Evolutionary conservation across 2,888 invertebrate species (phyloP), one percentile per base, ranked within the genome.

Genomic region (Habroteleia sp.): DNA sequence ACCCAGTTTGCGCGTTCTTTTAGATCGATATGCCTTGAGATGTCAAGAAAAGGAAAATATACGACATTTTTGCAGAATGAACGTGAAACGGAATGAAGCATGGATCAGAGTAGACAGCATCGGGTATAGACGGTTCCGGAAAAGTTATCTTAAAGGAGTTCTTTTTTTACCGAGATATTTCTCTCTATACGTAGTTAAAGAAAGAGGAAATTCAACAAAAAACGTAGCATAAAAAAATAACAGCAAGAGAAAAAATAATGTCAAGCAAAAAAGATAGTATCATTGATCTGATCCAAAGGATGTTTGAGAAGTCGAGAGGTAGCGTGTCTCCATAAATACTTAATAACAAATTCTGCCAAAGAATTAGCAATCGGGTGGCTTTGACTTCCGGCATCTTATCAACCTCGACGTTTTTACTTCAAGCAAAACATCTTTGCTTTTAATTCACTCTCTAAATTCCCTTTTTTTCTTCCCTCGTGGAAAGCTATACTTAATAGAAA

Each of bases 41-140:
- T 54, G 42, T 52, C 41, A 72, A 46, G 65, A 46, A 44, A 71
- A 72, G 58, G 68, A 74, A 54, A 72, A 77, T 80, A 77, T 81
- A 78, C 77, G 63, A 56, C 56, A 16, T 56, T 48, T 52, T 63
- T 48, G 56, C 48, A 63, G 63, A 72, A 65, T 35, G 52, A 35
- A 56, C 58, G 37, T 41, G 56, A 31, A 42, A 71, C 39, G 48
- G 50, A 50, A 63, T 42, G 56, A 73, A 37, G 20, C 42, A 63
- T 37, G 63, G 48, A 56, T 52, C 39, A 44, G 52, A 29, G 50
- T 37, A 60, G 8, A 65, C 50, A 58, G 52, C 41, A 50, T 37
- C 52, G 23, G 65, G 35, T 48, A 35, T 41, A 54, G 52, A 74
- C 66, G 44, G 33, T 66, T 60, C 66, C 60, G 60, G 66, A 74